A percentile compares a stretch with the other conserved stretches of the same genome.
Conservation (phyloP, 23 tunicate genomes). For the Ciona savignyi region DNA sequence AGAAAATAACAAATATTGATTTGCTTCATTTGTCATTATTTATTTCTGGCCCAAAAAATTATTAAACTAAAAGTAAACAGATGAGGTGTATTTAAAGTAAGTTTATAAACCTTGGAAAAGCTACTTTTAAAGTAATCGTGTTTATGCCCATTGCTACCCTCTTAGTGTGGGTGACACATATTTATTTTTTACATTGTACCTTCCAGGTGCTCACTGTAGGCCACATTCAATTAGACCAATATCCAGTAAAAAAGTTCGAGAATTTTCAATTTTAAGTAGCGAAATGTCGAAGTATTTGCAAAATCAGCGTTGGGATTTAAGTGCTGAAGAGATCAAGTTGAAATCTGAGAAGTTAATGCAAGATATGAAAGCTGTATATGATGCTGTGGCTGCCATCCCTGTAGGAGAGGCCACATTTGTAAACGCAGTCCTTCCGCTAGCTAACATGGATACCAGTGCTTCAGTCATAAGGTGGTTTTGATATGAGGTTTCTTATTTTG, state of each 20-base stretch:
- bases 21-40: too few relatives aligned
- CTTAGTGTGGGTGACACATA: too few relatives aligned
- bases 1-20: too few relatives aligned
- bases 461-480: conserved; percentile 55
- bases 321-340: conserved; percentile 41
- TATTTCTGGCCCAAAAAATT: too few relatives aligned
- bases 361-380: conserved; percentile 32
- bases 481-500: too few relatives aligned
- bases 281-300: not conserved
- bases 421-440: conserved; percentile 43
- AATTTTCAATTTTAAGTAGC: not conserved
- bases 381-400: conserved; percentile 30
- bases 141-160: too few relatives aligned
- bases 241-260: not conserved
- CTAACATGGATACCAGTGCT: conserved; percentile 29
- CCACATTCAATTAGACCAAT: not conserved
- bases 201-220: not conserved
- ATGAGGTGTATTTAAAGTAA: too few relatives aligned
- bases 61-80: too few relatives aligned
- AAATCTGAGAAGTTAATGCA: conserved; percentile 45
- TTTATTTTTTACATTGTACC: too few relatives aligned
- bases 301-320: conserved; percentile 34
- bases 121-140: too few relatives aligned
- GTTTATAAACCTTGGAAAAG: too few relatives aligned
- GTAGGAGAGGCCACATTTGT: conserved; percentile 28